Percentiles rank a stretch among this genome's conserved stretches.
Evolutionary conservation across 2,888 invertebrate genomes (phyloP).

Genomic region (Drosophila nr. perissopoda): DNA sequence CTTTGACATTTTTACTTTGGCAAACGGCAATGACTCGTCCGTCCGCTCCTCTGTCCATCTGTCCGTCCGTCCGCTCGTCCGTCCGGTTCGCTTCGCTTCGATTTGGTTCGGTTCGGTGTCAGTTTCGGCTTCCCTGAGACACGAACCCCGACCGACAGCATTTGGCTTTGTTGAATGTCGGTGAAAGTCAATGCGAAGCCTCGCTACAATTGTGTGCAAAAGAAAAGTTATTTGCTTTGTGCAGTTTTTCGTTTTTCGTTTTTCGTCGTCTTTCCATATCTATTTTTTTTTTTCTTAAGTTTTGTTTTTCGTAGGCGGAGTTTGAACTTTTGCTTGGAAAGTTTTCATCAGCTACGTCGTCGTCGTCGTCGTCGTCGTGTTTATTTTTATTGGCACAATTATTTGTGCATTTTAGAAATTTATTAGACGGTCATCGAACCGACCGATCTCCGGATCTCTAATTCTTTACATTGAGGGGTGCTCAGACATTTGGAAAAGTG

Average conservation of each 20-base stretch:
- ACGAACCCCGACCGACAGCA: conserved; percentile 20
- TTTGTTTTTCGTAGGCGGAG: conserved; percentile 70
- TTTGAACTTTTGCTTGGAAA: conserved; percentile 77
- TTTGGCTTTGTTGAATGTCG: conserved; percentile 65
- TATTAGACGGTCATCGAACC: conserved; percentile 71
- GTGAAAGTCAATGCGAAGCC: conserved; percentile 72
- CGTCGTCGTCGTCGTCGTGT: conserved; percentile 36
- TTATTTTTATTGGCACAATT: conserved; percentile 80
- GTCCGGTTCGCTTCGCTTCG: not conserved
- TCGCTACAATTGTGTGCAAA: conserved; percentile 80
- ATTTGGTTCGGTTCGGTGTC: not conserved
- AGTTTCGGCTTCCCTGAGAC: conserved; percentile 30
- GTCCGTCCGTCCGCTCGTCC: not conserved
- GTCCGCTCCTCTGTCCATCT: conserved; percentile 1
- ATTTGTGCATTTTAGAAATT: conserved; percentile 80
- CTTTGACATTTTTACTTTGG: conserved; percentile 70
- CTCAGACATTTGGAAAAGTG: conserved; percentile 42
- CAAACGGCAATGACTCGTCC: conserved; percentile 41
- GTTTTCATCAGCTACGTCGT: conserved; percentile 37
- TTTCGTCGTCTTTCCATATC: conserved; percentile 28
- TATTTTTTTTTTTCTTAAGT: conserved; percentile 11
- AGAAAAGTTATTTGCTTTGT: conserved; percentile 75
- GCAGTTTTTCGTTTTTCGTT: conserved; percentile 61
- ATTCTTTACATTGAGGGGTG: conserved; percentile 15
- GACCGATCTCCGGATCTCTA: conserved; percentile 1